A percentile compares a stretch with the other conserved stretches of the same genome.
phyloP scores from a whole-genome alignment of 2,888 invertebrate species.

The Noctua janthe region DNA sequence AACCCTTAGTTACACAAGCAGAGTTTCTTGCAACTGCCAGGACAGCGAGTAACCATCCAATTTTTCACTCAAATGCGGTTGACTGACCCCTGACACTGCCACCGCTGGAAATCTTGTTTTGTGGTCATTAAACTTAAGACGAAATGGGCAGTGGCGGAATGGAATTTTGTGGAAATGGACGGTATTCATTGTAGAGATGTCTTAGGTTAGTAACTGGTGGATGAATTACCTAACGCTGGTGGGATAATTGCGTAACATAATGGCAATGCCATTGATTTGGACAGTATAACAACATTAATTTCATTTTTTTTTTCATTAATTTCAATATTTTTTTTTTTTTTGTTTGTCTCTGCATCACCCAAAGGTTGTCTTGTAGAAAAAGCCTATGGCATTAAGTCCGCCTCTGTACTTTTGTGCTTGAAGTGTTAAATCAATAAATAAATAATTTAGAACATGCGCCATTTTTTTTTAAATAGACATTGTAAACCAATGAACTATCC shows the following conservation, averaged over 20 bases:
- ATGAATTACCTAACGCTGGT: background rate
- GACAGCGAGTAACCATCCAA: conserved; percentile 26
- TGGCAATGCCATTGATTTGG: background rate
- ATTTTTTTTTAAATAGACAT: too few species aligned
- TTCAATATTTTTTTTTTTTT: too few species aligned
- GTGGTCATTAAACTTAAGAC: conserved; percentile 12
- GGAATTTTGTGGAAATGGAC: background rate
- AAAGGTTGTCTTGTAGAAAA: too few species aligned
- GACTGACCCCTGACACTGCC: conserved; percentile 24
- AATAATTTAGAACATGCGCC: background rate
- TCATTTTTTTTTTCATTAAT: too few species aligned
- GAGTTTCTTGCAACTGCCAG: conserved; percentile 44
- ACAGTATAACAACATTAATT: background rate
- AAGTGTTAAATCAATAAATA: too few species aligned
- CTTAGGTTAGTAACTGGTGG: background rate
- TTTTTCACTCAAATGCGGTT: conserved; percentile 45
- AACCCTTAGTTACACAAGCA: conserved; percentile 12
- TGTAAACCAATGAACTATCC: too few species aligned
- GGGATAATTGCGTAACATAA: background rate
- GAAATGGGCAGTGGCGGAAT: background rate
- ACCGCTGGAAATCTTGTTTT: conserved; percentile 6
- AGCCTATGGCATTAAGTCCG: too few species aligned
- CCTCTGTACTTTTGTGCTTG: too few species aligned
- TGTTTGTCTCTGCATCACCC: too few species aligned
- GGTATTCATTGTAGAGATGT: background rate